phyloP scores from a whole-genome alignment of 2,113 vertebrate genomes.

The Epinephelus moara region DNA sequence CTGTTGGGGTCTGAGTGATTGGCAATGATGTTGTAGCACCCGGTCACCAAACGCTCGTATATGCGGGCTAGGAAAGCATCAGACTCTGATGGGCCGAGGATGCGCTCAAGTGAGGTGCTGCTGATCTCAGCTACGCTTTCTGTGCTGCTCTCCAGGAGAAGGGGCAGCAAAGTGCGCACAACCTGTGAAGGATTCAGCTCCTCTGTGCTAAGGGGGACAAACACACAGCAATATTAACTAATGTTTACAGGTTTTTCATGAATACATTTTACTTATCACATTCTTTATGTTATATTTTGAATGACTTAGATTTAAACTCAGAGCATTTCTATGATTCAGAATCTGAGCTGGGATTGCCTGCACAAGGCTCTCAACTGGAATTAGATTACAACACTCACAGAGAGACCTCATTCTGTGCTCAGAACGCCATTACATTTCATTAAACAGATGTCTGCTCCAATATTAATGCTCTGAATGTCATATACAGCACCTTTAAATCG shows the following conservation, averaged over 20 bases:
- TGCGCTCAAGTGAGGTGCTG: conserved; percentile 93
- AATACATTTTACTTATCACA: neutral
- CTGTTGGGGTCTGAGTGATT: conserved; percentile 94
- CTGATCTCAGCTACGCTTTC: conserved; percentile 96
- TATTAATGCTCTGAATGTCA: too few species aligned
- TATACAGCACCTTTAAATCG: too few species aligned
- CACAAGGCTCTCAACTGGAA: too few species aligned
- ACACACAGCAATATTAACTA: conserved; percentile 1
- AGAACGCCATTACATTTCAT: too few species aligned
- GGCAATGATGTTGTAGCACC: conserved; percentile 97
- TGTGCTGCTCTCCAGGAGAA: conserved; percentile 94
- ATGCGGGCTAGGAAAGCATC: conserved; percentile 95
- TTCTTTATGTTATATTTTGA: neutral
- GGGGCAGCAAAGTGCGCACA: conserved; percentile 91
- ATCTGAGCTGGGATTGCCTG: too few species aligned
- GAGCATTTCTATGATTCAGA: too few species aligned
- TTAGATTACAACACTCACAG: too few species aligned
- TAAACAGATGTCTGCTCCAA: too few species aligned
- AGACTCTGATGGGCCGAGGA: conserved; percentile 94
- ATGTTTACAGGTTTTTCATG: neutral
- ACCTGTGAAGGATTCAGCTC: conserved; percentile 93
- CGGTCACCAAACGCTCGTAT: conserved; percentile 94
- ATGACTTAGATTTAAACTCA: neutral
- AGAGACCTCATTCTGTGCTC: too few species aligned
- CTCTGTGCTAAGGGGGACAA: conserved; percentile 88